Conservation (phyloP, 2,797 vertebrate genomes). For the Oceanodroma leucorhoa region DNA sequence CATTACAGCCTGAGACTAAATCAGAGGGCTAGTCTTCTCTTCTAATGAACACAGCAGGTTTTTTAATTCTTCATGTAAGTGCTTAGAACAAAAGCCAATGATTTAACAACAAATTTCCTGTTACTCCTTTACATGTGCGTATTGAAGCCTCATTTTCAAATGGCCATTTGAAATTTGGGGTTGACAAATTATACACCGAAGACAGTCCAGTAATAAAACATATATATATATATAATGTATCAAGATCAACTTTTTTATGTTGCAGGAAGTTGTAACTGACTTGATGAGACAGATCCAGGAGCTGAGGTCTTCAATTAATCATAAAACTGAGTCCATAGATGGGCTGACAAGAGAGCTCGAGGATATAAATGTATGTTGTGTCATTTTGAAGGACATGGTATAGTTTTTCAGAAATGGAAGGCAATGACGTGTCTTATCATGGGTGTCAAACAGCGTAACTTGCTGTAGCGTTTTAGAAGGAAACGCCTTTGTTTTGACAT, state of each 20-base stretch:
- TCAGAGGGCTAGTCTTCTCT: not conserved
- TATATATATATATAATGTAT: not conserved
- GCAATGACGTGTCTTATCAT: not conserved
- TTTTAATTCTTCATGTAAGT: not conserved
- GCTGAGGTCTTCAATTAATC: conserved; percentile 80
- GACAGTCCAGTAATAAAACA: not conserved
- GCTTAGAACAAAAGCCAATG: not conserved
- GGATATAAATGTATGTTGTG: conserved; percentile 84
- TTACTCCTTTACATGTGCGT: not conserved
- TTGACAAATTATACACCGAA: not conserved
- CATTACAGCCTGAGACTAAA: not conserved
- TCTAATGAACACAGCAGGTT: not conserved
- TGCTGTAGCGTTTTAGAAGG: not conserved
- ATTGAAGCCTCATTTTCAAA: not conserved
- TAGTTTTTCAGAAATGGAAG: not conserved
- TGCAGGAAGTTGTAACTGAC: conserved; percentile 86
- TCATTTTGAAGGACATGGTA: not conserved
- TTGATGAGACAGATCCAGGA: conserved; percentile 91
- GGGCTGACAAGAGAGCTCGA: conserved; percentile 83
- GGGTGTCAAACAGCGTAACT: not conserved
- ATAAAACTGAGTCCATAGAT: conserved; percentile 82
- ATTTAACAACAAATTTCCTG: not conserved
- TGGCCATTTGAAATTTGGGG: not conserved
- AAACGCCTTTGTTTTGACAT: conserved; percentile 42
- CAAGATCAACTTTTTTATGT: not conserved